These are phyloP conservation scores for Drosophila meridionalis DNA, from an alignment of 2,888 invertebrate genomes.

Conservation along the genomic window DNA sequence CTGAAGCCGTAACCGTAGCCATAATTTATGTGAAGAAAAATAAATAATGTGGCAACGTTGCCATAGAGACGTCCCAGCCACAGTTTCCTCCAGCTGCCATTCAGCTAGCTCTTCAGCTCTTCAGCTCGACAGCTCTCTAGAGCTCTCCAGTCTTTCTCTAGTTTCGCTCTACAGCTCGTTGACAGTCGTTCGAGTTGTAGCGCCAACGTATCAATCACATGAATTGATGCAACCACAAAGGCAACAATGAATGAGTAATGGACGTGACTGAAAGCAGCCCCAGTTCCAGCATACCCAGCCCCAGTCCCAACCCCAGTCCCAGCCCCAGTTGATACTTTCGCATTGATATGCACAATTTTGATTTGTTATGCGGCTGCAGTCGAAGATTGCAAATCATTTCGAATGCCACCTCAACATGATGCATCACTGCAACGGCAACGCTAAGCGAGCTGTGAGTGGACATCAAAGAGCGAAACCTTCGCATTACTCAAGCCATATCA, in stretches of 20 bases:
- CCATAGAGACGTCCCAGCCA: slow-evolving; percentile 26
- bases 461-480: no score
- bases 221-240: slow-evolving; percentile 40
- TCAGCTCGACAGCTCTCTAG: not conserved
- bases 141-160: slow-evolving; percentile 6
- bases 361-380: slow-evolving; percentile 52
- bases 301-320: no score
- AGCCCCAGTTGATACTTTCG: not conserved
- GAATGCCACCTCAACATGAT: slow-evolving; percentile 41
- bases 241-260: slow-evolving; percentile 19
- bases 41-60: slow-evolving; percentile 45
- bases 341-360: slow-evolving; percentile 47
- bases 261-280: slow-evolving; percentile 6
- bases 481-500: not conserved
- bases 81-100: slow-evolving; percentile 9
- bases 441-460: not conserved
- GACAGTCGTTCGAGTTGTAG: slow-evolving; percentile 22
- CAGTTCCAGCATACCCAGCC: not conserved
- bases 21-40: slow-evolving; percentile 70
- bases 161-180: slow-evolving; percentile 30
- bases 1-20: slow-evolving; percentile 34
- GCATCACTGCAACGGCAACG: not conserved
- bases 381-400: slow-evolving; percentile 43
- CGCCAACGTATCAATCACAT: slow-evolving; percentile 50
- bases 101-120: not conserved